A percentile compares a stretch with the other conserved stretches of the same genome.
Evolutionary conservation across 35 echinoderm and acorn worm genomes (phyloP).

Genomic region (Apostichopus japonicus): DNA sequence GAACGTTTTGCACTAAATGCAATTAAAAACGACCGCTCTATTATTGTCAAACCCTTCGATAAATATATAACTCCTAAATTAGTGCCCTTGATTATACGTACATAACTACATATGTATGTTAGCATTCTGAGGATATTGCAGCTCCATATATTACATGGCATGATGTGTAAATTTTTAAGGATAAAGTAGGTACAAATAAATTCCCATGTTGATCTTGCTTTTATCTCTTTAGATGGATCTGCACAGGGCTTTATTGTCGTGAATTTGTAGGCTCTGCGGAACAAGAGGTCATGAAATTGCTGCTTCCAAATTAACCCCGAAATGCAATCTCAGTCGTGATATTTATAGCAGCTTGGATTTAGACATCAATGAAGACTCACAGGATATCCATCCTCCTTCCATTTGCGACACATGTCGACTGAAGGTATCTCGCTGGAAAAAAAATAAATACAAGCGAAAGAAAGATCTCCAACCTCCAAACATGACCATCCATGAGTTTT

Average conservation of each 20-base stretch:
- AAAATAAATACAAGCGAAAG: conserved; percentile 6
- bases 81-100: no score
- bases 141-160: no score
- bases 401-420: conserved; percentile 55
- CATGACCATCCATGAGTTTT: neutral
- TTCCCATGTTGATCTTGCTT: no score
- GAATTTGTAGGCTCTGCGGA: conserved; percentile 18
- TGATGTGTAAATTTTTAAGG: no score
- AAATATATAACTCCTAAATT: no score
- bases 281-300: neutral
- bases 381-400: conserved; percentile 49
- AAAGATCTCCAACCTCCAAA: conserved; percentile 34
- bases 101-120: no score
- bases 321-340: neutral
- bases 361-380: conserved; percentile 26
- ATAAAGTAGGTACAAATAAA: no score
- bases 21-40: no score
- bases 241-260: neutral
- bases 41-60: no score
- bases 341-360: conserved; percentile 7
- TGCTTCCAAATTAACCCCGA: neutral
- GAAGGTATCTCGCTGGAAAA: conserved; percentile 42
- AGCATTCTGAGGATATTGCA: no score
- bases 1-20: no score
- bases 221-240: conserved; percentile 8